A percentile compares a stretch with the other conserved stretches of the same genome.
These are phyloP conservation scores for Peromyscus aztecus DNA, from an alignment of 2,797 vertebrate genomes.

Conservation along the genomic window DNA sequence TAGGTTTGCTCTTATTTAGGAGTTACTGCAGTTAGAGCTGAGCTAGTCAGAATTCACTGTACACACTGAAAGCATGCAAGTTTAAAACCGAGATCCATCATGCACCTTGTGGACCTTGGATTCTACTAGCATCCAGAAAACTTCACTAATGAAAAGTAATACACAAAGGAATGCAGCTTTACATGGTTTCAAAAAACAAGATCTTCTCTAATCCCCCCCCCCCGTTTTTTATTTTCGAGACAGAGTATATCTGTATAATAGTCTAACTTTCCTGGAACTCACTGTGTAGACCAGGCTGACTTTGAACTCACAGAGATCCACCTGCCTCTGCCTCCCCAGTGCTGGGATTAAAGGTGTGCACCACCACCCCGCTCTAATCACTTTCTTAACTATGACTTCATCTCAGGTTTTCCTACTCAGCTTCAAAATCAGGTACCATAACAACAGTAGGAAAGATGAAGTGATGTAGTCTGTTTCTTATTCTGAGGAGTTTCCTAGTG, in stretches of 20 bases:
- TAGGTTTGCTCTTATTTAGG: slow-evolving; percentile 16
- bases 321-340: too few relatives aligned
- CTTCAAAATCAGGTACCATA: slow-evolving; percentile 42
- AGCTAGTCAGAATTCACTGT: slow-evolving; percentile 30
- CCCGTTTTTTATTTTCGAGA: too few relatives aligned
- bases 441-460: slow-evolving; percentile 29
- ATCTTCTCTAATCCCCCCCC: neutral
- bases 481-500: slow-evolving; percentile 2
- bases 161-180: neutral
- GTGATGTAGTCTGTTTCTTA: neutral
- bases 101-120: slow-evolving; percentile 10
- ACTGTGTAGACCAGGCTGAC: too few relatives aligned
- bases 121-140: slow-evolving; percentile 36
- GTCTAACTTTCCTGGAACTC: too few relatives aligned
- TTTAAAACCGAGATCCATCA: slow-evolving; percentile 2
- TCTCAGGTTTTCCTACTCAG: slow-evolving; percentile 37
- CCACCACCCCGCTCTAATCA: neutral
- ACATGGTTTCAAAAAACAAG: slow-evolving; percentile 22
- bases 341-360: too few relatives aligned
- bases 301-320: too few relatives aligned
- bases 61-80: neutral
- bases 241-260: too few relatives aligned
- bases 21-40: slow-evolving; percentile 26
- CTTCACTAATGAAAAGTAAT: slow-evolving; percentile 42
- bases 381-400: neutral